Evolutionary conservation across 1,140 invertebrate species (phyloP).

Genomic region (Reticulitermes speratus): DNA sequence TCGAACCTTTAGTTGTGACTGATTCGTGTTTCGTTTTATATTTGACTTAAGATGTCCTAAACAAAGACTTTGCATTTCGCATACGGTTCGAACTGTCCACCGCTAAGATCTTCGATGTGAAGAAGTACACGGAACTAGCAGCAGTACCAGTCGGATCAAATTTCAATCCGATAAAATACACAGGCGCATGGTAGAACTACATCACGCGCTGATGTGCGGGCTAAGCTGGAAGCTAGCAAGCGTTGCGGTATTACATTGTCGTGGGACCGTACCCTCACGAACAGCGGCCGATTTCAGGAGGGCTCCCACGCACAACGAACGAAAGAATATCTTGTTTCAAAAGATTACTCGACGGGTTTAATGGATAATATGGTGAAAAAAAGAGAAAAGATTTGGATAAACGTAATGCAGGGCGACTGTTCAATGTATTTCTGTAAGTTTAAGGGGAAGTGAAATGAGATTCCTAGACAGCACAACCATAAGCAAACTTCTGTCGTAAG

Average conservation of each 20-base stretch:
- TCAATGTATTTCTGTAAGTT: no score
- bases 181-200: not conserved
- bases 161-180: not conserved
- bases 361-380: no score
- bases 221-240: not conserved
- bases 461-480: no score
- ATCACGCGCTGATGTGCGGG: not conserved
- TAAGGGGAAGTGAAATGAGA: no score
- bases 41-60: not conserved
- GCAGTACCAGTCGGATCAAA: slow-evolving; percentile 9
- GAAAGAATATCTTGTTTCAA: no score
- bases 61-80: not conserved
- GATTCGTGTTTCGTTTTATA: not conserved
- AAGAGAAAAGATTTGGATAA: no score
- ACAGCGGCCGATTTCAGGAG: not conserved
- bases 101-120: not conserved
- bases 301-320: not conserved
- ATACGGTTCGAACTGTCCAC: not conserved
- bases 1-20: no score
- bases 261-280: not conserved
- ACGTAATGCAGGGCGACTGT: no score
- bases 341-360: no score
- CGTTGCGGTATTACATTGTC: not conserved
- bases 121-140: not conserved
- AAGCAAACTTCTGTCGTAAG: no score